A percentile compares a stretch with the other conserved stretches of the same genome.
These are phyloP conservation scores for Poecilia latipinna DNA, from an alignment of 2,113 vertebrate species.

Conservation along the genomic window DNA sequence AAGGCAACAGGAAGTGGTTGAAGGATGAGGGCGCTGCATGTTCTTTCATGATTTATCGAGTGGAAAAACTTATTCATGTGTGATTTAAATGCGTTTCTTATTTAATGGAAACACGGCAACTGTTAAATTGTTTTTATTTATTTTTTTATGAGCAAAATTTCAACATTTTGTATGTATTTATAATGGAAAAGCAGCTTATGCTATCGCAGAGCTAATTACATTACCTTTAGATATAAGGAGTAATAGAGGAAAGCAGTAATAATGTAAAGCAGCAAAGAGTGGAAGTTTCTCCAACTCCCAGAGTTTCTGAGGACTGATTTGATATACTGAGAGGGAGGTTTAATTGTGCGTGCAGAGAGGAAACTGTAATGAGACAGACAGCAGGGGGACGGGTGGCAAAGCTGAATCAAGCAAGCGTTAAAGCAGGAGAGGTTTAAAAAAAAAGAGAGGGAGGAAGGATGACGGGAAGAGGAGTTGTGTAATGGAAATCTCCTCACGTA, in stretches of 20 bases:
- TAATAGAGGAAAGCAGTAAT: constrained; percentile 53
- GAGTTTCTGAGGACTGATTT: constrained; percentile 43
- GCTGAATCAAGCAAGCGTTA: constrained; percentile 35
- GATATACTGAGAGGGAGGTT: constrained; percentile 58
- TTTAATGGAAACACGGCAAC: too few relatives aligned
- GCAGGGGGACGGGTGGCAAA: constrained; percentile 17
- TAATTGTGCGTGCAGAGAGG: constrained; percentile 60
- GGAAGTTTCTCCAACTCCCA: constrained; percentile 17
- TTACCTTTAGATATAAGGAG: constrained; percentile 38
- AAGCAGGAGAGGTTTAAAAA: constrained; percentile 34
- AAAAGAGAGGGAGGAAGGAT: background rate
- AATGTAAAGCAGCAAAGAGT: constrained; percentile 45
- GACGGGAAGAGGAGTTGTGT: background rate
- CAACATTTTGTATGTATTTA: too few relatives aligned
- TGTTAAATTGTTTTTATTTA: too few relatives aligned
- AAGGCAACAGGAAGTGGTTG: too few relatives aligned
- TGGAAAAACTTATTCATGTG: too few relatives aligned
- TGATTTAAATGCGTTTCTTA: too few relatives aligned
- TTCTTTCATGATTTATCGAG: too few relatives aligned
- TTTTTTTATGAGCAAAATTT: too few relatives aligned
- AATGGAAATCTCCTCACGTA: background rate
- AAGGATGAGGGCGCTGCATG: too few relatives aligned
- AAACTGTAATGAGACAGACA: constrained; percentile 44
- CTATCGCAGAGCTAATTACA: background rate
- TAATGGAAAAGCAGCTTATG: background rate